Evolutionary conservation across 2,888 invertebrate genomes (phyloP).

Genomic region (Xylophagus ater): DNA sequence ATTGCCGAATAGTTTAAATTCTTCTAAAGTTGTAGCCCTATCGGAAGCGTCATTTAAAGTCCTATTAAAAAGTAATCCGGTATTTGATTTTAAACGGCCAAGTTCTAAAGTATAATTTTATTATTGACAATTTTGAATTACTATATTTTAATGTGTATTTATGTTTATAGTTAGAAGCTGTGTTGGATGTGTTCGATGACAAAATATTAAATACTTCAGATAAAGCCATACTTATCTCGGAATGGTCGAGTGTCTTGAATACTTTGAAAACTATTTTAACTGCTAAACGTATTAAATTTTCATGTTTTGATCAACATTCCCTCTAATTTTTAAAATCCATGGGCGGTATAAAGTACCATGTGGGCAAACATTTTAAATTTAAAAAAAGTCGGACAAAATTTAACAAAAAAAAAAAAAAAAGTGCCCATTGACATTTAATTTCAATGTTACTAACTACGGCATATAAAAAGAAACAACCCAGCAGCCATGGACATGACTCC

Average conservation of each 20-base stretch:
- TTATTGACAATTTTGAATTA: slow-evolving; percentile 5
- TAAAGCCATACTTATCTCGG: slow-evolving; percentile 79
- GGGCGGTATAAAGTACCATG: too few species aligned
- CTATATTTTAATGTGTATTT: too few species aligned
- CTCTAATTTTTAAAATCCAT: too few species aligned
- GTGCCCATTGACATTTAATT: too few species aligned
- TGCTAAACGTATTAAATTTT: slow-evolving; percentile 40
- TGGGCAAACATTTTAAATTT: too few species aligned
- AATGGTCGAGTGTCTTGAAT: slow-evolving; percentile 77
- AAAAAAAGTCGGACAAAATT: too few species aligned
- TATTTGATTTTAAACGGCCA: slow-evolving; percentile 39
- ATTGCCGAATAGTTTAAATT: slow-evolving; percentile 21
- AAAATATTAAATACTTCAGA: slow-evolving; percentile 46
- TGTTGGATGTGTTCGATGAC: slow-evolving; percentile 46
- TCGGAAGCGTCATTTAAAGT: slow-evolving; percentile 50
- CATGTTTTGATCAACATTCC: too few species aligned
- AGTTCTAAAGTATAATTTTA: slow-evolving; percentile 45
- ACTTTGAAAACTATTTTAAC: slow-evolving; percentile 57
- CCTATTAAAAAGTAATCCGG: too few species aligned
- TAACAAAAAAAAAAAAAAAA: too few species aligned
- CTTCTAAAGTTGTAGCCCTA: slow-evolving; percentile 40
- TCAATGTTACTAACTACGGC: too few species aligned
- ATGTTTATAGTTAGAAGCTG: slow-evolving; percentile 42
- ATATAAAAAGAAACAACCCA: too few species aligned
- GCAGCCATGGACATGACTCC: too few species aligned